phyloP scores from a whole-genome alignment of 2,113 vertebrate species.

The Passer domesticus region DNA sequence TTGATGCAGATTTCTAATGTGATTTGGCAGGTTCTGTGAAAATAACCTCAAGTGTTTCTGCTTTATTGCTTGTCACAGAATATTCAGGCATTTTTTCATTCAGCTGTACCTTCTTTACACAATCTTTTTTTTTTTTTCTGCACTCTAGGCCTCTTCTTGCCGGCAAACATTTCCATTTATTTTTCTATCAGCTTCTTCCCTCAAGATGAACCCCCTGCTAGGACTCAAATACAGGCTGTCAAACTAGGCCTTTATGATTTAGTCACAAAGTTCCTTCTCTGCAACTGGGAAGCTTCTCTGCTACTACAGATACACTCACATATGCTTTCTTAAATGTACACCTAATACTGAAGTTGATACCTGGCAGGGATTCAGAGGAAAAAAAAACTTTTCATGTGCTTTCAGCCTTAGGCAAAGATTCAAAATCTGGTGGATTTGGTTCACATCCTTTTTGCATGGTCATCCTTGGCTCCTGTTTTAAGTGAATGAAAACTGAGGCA shows the following conservation, averaged over 20 bases:
- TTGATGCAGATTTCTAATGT: neutral
- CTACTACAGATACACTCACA: neutral
- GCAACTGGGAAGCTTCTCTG: neutral
- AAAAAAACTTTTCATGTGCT: neutral
- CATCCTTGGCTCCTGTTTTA: neutral
- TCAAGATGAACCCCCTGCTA: neutral
- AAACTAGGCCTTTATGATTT: neutral
- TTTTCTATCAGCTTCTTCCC: neutral
- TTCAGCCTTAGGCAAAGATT: neutral
- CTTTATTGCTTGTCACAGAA: constrained; percentile 3
- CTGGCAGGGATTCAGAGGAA: neutral
- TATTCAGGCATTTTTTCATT: neutral
- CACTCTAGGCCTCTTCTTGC: neutral
- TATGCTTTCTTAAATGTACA: neutral
- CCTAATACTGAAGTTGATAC: neutral
- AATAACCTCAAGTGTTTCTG: neutral
- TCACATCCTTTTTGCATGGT: neutral
- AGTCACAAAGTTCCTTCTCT: neutral
- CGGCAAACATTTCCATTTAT: neutral
- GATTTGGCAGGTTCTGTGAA: neutral
- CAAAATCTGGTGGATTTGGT: neutral
- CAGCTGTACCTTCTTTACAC: neutral
- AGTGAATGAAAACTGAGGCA: neutral
- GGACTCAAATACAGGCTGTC: neutral
- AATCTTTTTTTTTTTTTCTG: neutral